A percentile compares a stretch with the other conserved stretches of the same genome.
phyloP scores from a whole-genome alignment of 2,888 invertebrate species.

The Hedya salicella region DNA sequence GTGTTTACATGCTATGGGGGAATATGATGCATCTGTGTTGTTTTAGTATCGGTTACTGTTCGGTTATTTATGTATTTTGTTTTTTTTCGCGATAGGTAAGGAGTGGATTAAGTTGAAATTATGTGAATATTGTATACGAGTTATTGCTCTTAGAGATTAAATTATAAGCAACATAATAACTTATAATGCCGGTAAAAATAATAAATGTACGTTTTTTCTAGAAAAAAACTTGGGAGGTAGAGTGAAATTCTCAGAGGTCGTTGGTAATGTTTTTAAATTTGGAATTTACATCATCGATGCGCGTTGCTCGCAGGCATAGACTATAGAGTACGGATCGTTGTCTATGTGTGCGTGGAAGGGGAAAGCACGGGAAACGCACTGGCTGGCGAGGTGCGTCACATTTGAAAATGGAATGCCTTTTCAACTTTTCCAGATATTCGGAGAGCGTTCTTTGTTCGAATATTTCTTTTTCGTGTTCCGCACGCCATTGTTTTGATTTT shows the following conservation, averaged over 20 bases:
- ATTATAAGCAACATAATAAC: constrained; percentile 30
- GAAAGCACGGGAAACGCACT: constrained; percentile 69
- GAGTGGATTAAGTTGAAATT: constrained; percentile 63
- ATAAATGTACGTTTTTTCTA: background rate
- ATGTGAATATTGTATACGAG: constrained; percentile 42
- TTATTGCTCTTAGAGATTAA: constrained; percentile 40
- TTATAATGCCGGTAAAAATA: constrained; percentile 18
- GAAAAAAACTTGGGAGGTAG: constrained; percentile 17
- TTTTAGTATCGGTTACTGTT: constrained; percentile 81
- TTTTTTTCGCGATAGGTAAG: constrained; percentile 69
- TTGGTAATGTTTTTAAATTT: constrained; percentile 21
- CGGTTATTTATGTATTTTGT: constrained; percentile 75
- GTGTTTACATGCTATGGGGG: constrained; percentile 75
- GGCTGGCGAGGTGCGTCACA: constrained; percentile 54
- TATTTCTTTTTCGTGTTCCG: constrained; percentile 41
- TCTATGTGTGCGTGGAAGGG: constrained; percentile 70
- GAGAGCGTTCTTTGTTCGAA: constrained; percentile 54
- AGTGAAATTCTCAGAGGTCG: constrained; percentile 6
- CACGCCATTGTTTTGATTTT: constrained; percentile 34
- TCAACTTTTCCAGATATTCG: constrained; percentile 69
- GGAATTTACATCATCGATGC: constrained; percentile 32
- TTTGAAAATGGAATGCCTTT: constrained; percentile 77
- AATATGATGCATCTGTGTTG: constrained; percentile 83
- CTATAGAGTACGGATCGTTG: constrained; percentile 33
- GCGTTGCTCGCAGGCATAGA: constrained; percentile 25